A percentile compares a stretch with the other conserved stretches of the same genome.
Evolutionary conservation across 2,113 vertebrate species (phyloP).

Genomic region (Ciconia stormi): DNA sequence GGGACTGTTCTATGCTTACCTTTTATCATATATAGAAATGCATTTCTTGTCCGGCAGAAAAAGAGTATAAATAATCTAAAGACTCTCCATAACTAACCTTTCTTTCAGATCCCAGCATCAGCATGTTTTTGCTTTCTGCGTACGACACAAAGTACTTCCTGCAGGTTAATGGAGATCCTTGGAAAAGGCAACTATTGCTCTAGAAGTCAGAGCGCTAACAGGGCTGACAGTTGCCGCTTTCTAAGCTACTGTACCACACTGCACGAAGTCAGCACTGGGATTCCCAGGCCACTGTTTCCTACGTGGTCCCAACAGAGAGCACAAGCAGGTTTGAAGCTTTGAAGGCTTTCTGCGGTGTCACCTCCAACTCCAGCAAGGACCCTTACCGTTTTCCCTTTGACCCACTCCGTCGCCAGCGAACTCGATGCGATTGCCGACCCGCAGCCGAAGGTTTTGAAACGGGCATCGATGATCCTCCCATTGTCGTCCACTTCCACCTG

Average conservation of each 20-base stretch:
- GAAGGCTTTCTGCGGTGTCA: accelerated
- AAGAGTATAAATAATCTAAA: not conserved
- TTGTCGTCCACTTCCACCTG: conserved; percentile 88
- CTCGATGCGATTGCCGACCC: conserved; percentile 94
- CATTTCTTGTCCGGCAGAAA: not conserved
- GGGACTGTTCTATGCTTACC: not conserved
- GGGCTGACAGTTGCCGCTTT: accelerated
- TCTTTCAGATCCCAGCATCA: not conserved
- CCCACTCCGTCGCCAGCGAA: conserved; percentile 91
- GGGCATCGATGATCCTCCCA: conserved; percentile 89
- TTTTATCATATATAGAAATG: accelerated
- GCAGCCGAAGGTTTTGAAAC: conserved; percentile 93
- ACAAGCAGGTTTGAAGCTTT: accelerated
- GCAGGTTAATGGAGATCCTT: too few species aligned
- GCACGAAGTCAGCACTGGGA: accelerated
- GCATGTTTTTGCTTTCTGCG: not conserved
- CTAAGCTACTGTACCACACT: not conserved
- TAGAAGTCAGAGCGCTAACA: not conserved
- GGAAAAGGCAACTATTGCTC: not conserved
- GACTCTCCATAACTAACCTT: accelerated
- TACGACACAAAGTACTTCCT: not conserved
- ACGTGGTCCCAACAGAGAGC: accelerated
- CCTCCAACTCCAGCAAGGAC: accelerated
- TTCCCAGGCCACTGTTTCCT: accelerated
- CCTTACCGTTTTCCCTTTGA: conserved; percentile 97